phyloP scores from a whole-genome alignment of 2,888 invertebrate genomes.

The Orchesella flavescens region DNA sequence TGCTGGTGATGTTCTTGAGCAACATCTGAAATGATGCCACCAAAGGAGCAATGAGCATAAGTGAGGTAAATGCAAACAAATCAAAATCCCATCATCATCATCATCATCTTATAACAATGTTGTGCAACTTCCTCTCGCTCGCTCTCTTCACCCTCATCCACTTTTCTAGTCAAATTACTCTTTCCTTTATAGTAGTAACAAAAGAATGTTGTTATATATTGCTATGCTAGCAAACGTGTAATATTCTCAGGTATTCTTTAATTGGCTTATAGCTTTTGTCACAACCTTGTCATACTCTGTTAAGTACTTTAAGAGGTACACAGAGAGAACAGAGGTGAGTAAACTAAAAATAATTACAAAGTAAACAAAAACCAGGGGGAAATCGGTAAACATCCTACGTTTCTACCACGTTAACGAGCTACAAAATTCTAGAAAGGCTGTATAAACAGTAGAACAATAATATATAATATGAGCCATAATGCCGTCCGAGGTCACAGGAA shows the following conservation, averaged over 20 bases:
- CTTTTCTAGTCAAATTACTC: constrained; percentile 36
- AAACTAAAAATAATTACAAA: constrained; percentile 58
- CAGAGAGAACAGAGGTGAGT: not conserved
- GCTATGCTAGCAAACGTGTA: constrained; percentile 19
- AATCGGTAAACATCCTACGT: constrained; percentile 41
- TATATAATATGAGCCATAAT: not conserved
- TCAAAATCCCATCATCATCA: constrained; percentile 53
- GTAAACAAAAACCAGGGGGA: constrained; percentile 52
- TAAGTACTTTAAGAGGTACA: not conserved
- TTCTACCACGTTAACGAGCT: constrained; percentile 41
- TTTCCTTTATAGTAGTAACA: constrained; percentile 2
- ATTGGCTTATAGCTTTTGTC: constrained; percentile 34
- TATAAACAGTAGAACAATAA: constrained; percentile 7
- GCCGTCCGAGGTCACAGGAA: constrained; percentile 39
- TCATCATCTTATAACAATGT: constrained; percentile 61
- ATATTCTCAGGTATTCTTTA: not conserved
- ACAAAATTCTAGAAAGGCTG: not conserved
- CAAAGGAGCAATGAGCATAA: constrained; percentile 40
- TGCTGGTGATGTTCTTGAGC: constrained; percentile 92
- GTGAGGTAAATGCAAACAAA: constrained; percentile 49
- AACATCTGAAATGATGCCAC: constrained; percentile 83
- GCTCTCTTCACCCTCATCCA: not conserved
- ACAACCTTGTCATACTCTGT: constrained; percentile 20
- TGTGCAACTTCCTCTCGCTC: constrained; percentile 57
- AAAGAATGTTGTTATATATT: not conserved